Percentiles rank a stretch among this genome's conserved stretches.
phyloP scores from a whole-genome alignment of 1,140 invertebrate genomes.

The Conus betulinus region DNA sequence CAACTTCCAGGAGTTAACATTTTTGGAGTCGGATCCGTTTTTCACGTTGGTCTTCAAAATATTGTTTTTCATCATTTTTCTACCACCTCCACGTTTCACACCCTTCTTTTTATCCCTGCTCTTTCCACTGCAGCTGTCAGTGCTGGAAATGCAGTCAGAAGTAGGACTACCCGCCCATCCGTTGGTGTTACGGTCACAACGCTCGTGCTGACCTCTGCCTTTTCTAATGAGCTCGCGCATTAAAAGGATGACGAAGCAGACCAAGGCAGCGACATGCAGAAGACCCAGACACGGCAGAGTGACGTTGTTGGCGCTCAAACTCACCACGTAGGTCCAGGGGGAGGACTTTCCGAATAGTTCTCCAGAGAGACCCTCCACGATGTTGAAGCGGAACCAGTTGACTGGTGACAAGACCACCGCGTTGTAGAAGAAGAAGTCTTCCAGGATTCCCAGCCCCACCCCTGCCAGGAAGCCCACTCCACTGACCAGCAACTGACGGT shows the following conservation, averaged over 20 bases:
- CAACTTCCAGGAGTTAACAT: too few relatives aligned
- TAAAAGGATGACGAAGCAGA: slow-evolving; percentile 34
- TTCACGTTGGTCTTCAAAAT: too few relatives aligned
- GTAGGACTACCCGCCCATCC: too few relatives aligned
- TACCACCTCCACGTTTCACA: too few relatives aligned
- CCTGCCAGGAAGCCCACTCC: slow-evolving; percentile 22
- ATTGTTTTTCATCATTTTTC: too few relatives aligned
- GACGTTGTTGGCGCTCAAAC: background rate
- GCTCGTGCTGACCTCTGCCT: too few relatives aligned
- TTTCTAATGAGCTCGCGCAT: too few relatives aligned
- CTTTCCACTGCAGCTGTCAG: too few relatives aligned
- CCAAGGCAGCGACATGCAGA: background rate
- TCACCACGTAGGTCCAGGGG: background rate
- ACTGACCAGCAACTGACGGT: background rate
- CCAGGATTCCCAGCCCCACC: slow-evolving; percentile 45
- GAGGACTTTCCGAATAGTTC: slow-evolving; percentile 53
- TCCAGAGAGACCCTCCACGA: slow-evolving; percentile 46
- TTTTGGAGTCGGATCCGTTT: too few relatives aligned
- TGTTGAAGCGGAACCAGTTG: slow-evolving; percentile 68
- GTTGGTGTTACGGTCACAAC: too few relatives aligned
- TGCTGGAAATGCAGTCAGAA: too few relatives aligned
- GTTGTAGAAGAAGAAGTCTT: slow-evolving; percentile 60
- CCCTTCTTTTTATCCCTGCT: too few relatives aligned
- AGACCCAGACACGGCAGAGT: background rate
- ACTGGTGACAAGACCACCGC: slow-evolving; percentile 57